Base-by-base conservation (phyloP, 53 echinoderm and acorn worm species). In the Mesocentrotus franciscanus region DNA sequence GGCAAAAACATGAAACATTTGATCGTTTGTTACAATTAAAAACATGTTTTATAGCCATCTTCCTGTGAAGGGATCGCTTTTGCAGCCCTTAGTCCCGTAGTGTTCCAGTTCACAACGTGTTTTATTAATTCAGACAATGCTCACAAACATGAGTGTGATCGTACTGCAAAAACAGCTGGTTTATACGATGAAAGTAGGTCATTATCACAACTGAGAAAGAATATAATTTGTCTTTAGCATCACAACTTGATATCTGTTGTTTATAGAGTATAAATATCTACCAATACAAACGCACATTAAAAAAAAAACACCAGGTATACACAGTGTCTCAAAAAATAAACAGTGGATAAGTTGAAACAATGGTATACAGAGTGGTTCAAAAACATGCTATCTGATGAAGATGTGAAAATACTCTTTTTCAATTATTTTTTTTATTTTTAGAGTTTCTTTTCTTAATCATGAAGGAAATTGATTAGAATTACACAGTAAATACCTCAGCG, bases 71-170 rank as follows among this genome's bases (percentile, higher is more conserved):
- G 9, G 27, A 87, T 56, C 13, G 20, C 29, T 56, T 58, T 2
- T 58, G 57, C 87, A 87, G 87, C n/a, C 87, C 58, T n/a, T 87
- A 58, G 87, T 57, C 58, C 59, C 58, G 6, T 58, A 27, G 56
- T 87, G 26, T 87, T 87, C 87, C n/a, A 87, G 87, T 87, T 87
- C 58, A 58, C 14, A 13, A 58, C 58, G 55, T 87, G 87, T 87
- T 87, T 87, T 87, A 87, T 87, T 57, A 87, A 57, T 87, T 87
- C 87, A 57, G 58, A 87, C 87, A 87, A 87, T 87, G 87, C 87
- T n/a, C 87, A 14, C 87, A 27, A 58, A 87, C 58, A 87, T 29
- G 87, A 58, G 81, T 81, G 81, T 81, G 56, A 87, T 87, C 81
- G 6, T 56, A 87, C 87, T 85, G 49, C 0, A n/a, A 87, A 87